A percentile compares a stretch with the other conserved stretches of the same genome.
These are phyloP conservation scores for Xerus rutilus DNA, from an alignment of 2,797 vertebrate genomes.

Conservation along the genomic window DNA sequence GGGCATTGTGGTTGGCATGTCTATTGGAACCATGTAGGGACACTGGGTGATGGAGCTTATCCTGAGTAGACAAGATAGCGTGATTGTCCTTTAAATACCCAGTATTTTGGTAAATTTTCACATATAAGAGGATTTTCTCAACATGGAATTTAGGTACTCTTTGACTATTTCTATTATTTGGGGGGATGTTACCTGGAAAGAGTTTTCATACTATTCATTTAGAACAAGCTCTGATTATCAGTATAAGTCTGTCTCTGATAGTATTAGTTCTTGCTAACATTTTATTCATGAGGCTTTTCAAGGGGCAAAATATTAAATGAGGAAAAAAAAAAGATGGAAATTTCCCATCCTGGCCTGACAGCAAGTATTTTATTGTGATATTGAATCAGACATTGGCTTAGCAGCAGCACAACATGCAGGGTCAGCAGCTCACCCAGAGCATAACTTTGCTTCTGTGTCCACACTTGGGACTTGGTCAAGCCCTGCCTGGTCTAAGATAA, in stretches of 20 bases:
- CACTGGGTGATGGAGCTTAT: background rate
- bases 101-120: background rate
- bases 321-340: background rate
- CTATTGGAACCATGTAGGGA: background rate
- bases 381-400: background rate
- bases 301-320: slow-evolving; percentile 2
- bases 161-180: slow-evolving; percentile 27
- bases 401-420: background rate
- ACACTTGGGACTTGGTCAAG: background rate
- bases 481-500: background rate
- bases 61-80: background rate
- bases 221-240: background rate
- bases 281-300: slow-evolving; percentile 28
- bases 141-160: background rate
- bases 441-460: background rate
- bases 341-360: background rate
- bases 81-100: background rate
- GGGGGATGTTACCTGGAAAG: background rate
- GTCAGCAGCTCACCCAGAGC: background rate
- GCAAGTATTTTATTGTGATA: background rate
- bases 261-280: background rate
- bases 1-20: background rate
- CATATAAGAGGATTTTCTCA: slow-evolving; percentile 6
- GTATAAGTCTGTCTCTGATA: slow-evolving; percentile 33
- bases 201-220: background rate